These are phyloP conservation scores for Centruroides sculpturatus DNA, from an alignment of 1,140 invertebrate genomes.

Conservation along the genomic window DNA sequence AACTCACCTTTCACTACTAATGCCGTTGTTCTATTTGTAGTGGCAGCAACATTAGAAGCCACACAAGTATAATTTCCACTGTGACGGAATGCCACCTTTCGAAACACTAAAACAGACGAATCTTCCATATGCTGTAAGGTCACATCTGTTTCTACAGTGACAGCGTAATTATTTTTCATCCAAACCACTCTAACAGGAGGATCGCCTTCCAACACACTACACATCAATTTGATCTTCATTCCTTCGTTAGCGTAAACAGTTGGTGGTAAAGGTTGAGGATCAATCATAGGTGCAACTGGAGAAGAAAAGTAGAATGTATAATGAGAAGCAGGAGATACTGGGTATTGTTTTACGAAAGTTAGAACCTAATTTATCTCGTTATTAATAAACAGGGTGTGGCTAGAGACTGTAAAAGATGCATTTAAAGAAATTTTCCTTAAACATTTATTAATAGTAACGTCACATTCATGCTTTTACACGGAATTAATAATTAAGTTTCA, in stretches of 20 bases:
- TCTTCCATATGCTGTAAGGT: conserved; percentile 26
- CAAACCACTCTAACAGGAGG: conserved; percentile 77
- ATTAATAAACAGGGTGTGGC: too few relatives aligned
- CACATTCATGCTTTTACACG: too few relatives aligned
- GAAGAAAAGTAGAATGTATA: background rate
- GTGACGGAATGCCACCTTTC: conserved; percentile 25
- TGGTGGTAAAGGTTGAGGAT: conserved; percentile 46
- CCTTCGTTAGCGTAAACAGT: conserved; percentile 55
- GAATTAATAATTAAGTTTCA: too few relatives aligned
- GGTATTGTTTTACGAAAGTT: background rate
- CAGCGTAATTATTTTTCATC: conserved; percentile 63
- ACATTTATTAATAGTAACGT: too few relatives aligned
- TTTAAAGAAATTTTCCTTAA: too few relatives aligned
- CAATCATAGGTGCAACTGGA: conserved; percentile 37
- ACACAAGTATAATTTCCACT: conserved; percentile 36
- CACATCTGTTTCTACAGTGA: conserved; percentile 31
- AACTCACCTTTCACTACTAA: conserved; percentile 30
- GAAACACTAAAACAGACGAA: conserved; percentile 18
- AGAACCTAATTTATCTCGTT: too few relatives aligned
- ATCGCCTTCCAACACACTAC: conserved; percentile 87
- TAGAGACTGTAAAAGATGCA: too few relatives aligned
- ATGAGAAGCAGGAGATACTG: background rate
- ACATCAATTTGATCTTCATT: conserved; percentile 74
- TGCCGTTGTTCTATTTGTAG: conserved; percentile 26
- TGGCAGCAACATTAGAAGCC: conserved; percentile 29